Base-by-base conservation (phyloP, 2,888 invertebrate genomes). In the Volucella bombylans region DNA sequence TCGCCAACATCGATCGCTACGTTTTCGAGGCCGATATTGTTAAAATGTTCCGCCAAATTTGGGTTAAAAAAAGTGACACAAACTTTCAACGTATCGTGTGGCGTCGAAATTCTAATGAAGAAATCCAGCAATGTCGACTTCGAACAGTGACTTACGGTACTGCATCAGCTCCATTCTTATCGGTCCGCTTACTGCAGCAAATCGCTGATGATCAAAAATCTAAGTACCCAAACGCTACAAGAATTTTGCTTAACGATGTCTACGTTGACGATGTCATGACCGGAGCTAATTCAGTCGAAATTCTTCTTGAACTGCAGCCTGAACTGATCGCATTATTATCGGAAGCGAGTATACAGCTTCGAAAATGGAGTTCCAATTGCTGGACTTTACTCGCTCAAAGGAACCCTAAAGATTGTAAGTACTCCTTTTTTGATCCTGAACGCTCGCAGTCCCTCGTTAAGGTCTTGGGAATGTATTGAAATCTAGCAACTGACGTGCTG, bases 251-350 rank as follows among this genome's bases (percentile, higher is more conserved):
- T 18, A 18, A 12, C 62, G 83, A 6, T 87, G 87, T 74, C 85
- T 88, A 88, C 38, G 86, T 88, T 8, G 87, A 87, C 73, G 87
- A 87, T 15, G n/a, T 62, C 1, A 68, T 86, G 47, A 81, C 76
- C 3, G 85, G 81, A 4, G 45, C 72, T 11, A 54, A 72, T 39
- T 23, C 49, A 3, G 23, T 54, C 41, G 23, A 52, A 52, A 52
- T 8, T 0, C 8, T 64, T 4, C 8, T 64, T 38, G 8, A 38
- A 11, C 23, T 65, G 41, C 38, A 65, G 14, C 10, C 43, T 10
- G 67, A 55, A 14, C 54, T 68, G 2, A 18, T 55, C 1, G 65
- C 11, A 8, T 23, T 65, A 10, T 15, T 72, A 1, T 54, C 62
- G 12, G 31, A 12, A 11, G 62, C 45, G 0, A 12, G 41, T 38